phyloP scores from a whole-genome alignment of 2,888 invertebrate species.

The Drosophila suboccidentalis region DNA sequence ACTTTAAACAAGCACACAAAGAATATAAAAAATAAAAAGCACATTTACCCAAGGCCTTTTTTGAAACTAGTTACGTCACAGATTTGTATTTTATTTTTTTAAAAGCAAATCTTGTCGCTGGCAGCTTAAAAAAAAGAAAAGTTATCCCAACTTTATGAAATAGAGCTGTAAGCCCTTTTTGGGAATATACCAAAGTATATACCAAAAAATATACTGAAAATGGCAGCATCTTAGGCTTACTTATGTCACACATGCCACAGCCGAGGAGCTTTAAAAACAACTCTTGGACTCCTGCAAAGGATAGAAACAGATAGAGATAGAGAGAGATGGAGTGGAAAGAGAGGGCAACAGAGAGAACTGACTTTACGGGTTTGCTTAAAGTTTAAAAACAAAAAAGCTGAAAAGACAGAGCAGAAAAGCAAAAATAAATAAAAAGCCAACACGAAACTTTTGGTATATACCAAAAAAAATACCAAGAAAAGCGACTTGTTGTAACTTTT shows the following conservation, averaged over 20 bases:
- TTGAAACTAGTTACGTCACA: conserved; percentile 10
- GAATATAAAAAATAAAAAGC: background rate
- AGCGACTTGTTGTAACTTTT: conserved; percentile 63
- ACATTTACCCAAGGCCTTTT: background rate
- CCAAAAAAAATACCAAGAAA: conserved; percentile 14
- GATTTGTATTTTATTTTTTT: conserved; percentile 19
- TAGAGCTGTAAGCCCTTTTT: conserved; percentile 40
- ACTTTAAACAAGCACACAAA: background rate
- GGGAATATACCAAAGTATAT: background rate
- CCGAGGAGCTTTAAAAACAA: conserved; percentile 50
- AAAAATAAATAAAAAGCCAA: conserved; percentile 73
- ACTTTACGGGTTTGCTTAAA: conserved; percentile 66
- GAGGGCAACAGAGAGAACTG: conserved; percentile 11
- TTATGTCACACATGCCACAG: conserved; percentile 70
- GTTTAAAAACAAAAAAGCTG: conserved; percentile 29
- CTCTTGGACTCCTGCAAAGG: conserved; percentile 44
- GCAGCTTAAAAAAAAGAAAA: conserved; percentile 33
- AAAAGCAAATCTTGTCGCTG: conserved; percentile 31
- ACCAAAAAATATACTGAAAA: conserved; percentile 36
- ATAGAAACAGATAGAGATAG: background rate
- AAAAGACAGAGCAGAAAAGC: conserved; percentile 31
- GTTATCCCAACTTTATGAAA: conserved; percentile 22
- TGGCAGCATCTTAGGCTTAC: conserved; percentile 72
- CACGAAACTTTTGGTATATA: conserved; percentile 57
- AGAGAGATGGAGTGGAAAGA: background rate